Conservation (phyloP, 1,140 invertebrate genomes). For the Leptopilina clavipes region DNA sequence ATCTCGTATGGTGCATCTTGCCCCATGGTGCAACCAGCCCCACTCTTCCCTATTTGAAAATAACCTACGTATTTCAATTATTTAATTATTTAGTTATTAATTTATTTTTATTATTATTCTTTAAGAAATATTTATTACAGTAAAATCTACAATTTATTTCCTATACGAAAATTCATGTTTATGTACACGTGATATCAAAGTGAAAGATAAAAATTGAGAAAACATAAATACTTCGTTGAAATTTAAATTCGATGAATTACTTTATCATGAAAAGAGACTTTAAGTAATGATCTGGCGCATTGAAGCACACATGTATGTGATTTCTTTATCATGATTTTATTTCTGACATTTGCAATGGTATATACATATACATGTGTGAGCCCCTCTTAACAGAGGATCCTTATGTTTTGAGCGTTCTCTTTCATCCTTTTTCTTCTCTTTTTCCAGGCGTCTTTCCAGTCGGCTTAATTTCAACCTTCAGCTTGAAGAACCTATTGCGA, state of each 20-base stretch:
- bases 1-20: no score
- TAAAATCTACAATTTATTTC: no score
- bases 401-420: not conserved
- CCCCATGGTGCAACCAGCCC: no score
- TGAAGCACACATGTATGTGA: not conserved
- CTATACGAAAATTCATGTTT: no score
- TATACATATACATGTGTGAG: no score
- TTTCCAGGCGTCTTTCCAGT: constrained; percentile 25
- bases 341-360: not conserved
- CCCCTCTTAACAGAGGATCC: constrained; percentile 9
- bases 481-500: not conserved
- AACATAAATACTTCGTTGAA: not conserved
- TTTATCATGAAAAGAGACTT: not conserved
- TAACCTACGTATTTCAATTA: no score
- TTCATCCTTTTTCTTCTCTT: constrained; percentile 36
- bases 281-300: not conserved
- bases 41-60: no score
- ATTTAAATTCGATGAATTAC: not conserved
- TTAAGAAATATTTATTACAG: no score
- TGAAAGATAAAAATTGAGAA: not conserved
- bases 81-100: no score
- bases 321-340: constrained; percentile 1
- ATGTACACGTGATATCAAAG: not conserved
- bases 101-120: no score
- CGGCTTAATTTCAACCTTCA: constrained; percentile 21